Evolutionary conservation across 2,113 vertebrate species (phyloP).

Genomic region (Saccopteryx bilineata): DNA sequence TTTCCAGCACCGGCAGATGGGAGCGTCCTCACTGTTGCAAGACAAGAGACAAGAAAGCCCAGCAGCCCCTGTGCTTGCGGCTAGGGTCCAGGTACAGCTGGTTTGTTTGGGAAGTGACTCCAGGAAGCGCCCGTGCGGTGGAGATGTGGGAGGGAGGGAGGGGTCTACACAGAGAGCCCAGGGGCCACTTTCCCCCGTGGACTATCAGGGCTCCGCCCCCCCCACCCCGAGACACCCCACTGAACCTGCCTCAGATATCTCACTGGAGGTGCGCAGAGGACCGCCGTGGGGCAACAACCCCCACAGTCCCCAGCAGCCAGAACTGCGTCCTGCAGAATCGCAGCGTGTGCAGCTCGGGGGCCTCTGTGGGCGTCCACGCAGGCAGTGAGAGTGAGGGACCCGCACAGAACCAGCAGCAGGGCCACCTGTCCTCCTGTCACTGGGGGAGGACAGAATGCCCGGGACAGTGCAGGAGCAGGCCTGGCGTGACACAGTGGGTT

Average conservation of each 20-base stretch:
- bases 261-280: background rate
- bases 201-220: fast-evolving
- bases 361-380: background rate
- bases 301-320: fast-evolving
- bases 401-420: fast-evolving
- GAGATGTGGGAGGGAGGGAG: too few relatives aligned
- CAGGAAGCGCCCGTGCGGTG: background rate
- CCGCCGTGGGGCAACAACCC: background rate
- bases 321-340: fast-evolving
- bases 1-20: too few relatives aligned
- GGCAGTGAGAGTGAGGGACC: background rate
- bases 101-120: background rate
- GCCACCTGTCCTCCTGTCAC: too few relatives aligned
- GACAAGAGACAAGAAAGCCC: background rate
- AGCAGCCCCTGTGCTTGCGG: background rate
- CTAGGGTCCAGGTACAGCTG: fast-evolving
- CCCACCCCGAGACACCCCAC: fast-evolving
- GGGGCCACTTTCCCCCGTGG: background rate
- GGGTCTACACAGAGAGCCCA: fast-evolving
- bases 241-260: fast-evolving
- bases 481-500: background rate
- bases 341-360: background rate
- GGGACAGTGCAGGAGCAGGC: background rate
- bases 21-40: background rate
- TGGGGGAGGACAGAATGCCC: background rate